Evolutionary conservation across 1,140 invertebrate species (phyloP).

Genomic region (Caenorhabditis briggsae): DNA sequence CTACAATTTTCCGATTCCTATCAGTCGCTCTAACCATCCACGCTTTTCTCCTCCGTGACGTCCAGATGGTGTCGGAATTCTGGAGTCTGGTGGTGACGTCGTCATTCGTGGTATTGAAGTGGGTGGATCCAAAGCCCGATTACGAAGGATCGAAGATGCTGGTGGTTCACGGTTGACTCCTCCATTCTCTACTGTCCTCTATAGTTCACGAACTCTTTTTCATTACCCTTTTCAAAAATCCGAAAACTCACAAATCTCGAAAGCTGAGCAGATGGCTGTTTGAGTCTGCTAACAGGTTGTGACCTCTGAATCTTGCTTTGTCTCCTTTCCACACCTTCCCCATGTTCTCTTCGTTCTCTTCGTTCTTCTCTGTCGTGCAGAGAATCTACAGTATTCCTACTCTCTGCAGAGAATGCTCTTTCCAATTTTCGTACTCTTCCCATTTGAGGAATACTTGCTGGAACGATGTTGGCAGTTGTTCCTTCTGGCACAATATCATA

Average conservation of each 20-base stretch:
- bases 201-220: background rate
- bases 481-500: slow-evolving; percentile 46
- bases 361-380: slow-evolving; percentile 44
- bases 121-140: background rate
- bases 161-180: slow-evolving; percentile 1
- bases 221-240: background rate
- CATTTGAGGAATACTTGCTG: slow-evolving; percentile 44
- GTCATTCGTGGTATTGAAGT: slow-evolving; percentile 34
- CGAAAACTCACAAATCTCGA: slow-evolving; percentile 26
- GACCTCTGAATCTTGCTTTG: slow-evolving; percentile 45
- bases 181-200: slow-evolving; percentile 20
- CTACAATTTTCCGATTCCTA: slow-evolving; percentile 53
- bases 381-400: slow-evolving; percentile 52
- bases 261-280: slow-evolving; percentile 20
- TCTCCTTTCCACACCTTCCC: background rate
- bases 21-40: slow-evolving; percentile 41
- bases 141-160: background rate
- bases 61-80: slow-evolving; percentile 31
- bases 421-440: slow-evolving; percentile 48
- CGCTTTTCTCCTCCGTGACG: slow-evolving; percentile 24
- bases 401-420: slow-evolving; percentile 20
- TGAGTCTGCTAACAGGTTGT: slow-evolving; percentile 12
- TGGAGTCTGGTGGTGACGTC: slow-evolving; percentile 14
- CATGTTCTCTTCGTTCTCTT: slow-evolving; percentile 22
- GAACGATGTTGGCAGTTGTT: slow-evolving; percentile 27